Evolutionary conservation across 2,797 vertebrate species (phyloP), one percentile per base, ranked within the genome.

Genomic region (Periparus ater): DNA sequence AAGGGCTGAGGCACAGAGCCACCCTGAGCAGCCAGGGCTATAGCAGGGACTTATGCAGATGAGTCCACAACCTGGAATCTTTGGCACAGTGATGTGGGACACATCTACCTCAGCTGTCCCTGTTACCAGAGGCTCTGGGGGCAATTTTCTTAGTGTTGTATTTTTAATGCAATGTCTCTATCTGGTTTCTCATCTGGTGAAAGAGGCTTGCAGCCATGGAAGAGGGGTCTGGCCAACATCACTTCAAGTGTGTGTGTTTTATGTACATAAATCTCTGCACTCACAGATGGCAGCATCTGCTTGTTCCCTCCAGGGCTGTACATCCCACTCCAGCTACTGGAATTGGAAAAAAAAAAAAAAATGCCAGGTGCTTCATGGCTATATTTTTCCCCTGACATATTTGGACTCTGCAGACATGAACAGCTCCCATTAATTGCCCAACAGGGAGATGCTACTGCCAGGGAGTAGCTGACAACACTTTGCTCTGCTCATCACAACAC

Each of bases 381-480:
- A 34, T 76, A 67, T 70, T 87, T 94, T 63, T 17, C 26, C 38
- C 67, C 17, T 5, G 12, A 34, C 0, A 0, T 67, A 68, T 87
- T 79, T 96, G 93, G 93, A 65, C 91, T 88, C 88, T n/a, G 54
- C 80, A 96, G 90, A 85, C 32, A 17, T 4, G 65, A 88, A 83
- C 77, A 66, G 67, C 47, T 95, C 86, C 83, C 66, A 91, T 72
- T 96, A 97, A 94, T 95, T 95, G 91, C 83, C 74, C 94, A 96
- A 68, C 40, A 74, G 95, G 88, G 96, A 95, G 57, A 77, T 82
- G 91, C 47, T 89, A 18, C 75, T 95, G 93, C 74, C 96, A 95
- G 61, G 74, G 86, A 94, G 71, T 83, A 94, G 91, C 61, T 95
- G 95, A 96, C 84, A 90, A 62, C 74, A 75, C 36, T 96, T 92